Base-by-base conservation (phyloP, 2,888 invertebrate genomes). In the Trilocha varians region DNA sequence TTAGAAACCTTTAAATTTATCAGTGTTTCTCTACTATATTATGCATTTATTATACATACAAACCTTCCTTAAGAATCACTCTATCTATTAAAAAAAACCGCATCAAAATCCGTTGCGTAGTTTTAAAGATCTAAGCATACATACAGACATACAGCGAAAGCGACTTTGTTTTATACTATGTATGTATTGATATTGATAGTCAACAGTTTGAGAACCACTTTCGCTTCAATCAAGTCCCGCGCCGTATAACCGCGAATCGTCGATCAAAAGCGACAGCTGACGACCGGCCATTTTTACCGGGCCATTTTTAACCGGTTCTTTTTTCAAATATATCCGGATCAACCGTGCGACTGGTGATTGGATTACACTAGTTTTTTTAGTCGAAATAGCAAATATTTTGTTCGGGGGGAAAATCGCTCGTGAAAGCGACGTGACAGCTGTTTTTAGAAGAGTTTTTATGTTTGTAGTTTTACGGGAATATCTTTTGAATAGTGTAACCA, bases 221-320 rank as follows among this genome's bases (percentile, higher is more conserved):
- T 6, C 25, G 25, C 25, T 4, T 25, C 25, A 25, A 25, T 25
- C 25, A 25, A 25, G 25, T 11, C 25, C 25, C 25, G 11, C 25
- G 11, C 25, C 25, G 25, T 25, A 11, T 6, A 25, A 25, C 14
- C 16, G 32, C 14, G 14, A 32, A 13, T 14, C 38, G 38, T 18
- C 38, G 11, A 18, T 25, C 38, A 32, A 17, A 9, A 13, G 32
- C 16, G 32, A 32, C 38, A 38, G 38, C 38, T 32, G 38, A 38
- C 38, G 32, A 9, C 5, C 32, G 32, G 32, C 14, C 32, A 32
- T 38, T 16, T 38, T 38, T 32, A 32, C 9, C 16, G 6, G 25
- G 25, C 25, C 11, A 25, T 25, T 25, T 25, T 25, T 6, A 25
- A 25, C 25, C 25, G 25, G 25, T 25, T 25, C 16, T 2, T 38